Percentiles rank a stretch among this genome's conserved stretches.
These are phyloP conservation scores for sheep (Ovis aries) DNA, from an alignment of 2,113 vertebrate genomes.

Conservation along the genomic window ARS-UI_Ramb_v3.0 NC_056078.1:423501-424000, in stretches of 20 bases:
- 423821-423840: constrained; percentile 43
- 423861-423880: constrained; percentile 40
- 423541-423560: not conserved
- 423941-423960: not conserved
- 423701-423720: not conserved
- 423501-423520: not conserved
- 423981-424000: not conserved
- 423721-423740: not conserved
- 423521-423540: not conserved
- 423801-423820: not conserved
- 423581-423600: not conserved
- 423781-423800: constrained; percentile 12
- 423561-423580: not conserved
- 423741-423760: not conserved
- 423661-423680: too few species aligned
- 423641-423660: not conserved
- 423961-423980: not conserved
- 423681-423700: not conserved
- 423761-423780: constrained; percentile 41
- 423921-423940: not conserved
- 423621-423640: accelerated
- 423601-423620: not conserved
- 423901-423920: not conserved
- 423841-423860: not conserved
- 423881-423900: not conserved